A percentile compares a stretch with the other conserved stretches of the same genome.
phyloP scores from a whole-genome alignment of 2,113 vertebrate species.

The Callospermophilus lateralis region DNA sequence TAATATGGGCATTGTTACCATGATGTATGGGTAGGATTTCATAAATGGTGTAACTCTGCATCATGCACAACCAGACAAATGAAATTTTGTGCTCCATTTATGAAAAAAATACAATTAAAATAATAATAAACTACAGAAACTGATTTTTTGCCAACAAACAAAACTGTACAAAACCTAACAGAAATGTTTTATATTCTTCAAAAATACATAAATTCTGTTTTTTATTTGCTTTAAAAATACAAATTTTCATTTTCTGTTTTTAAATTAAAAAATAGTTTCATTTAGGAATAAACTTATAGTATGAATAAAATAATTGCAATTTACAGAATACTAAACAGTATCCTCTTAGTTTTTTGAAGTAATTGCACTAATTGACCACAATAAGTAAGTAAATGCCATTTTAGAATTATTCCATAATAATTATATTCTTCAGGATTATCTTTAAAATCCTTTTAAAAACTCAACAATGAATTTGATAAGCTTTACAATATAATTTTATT shows the following conservation, averaged over 20 bases:
- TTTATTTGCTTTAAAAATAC: not conserved
- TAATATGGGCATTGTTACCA: too few relatives aligned
- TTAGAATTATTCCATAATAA: constrained; percentile 7
- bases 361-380: not conserved
- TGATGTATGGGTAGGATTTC: too few relatives aligned
- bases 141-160: not conserved
- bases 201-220: too few relatives aligned
- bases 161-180: not conserved
- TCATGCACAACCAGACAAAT: too few relatives aligned
- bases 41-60: too few relatives aligned
- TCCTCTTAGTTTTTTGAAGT: not conserved
- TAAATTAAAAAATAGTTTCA: not conserved
- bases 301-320: not conserved
- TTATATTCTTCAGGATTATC: not conserved
- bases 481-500: not conserved
- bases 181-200: not conserved
- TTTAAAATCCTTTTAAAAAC: not conserved
- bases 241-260: not conserved
- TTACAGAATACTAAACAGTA: not conserved
- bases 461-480: constrained; percentile 33
- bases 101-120: too few relatives aligned
- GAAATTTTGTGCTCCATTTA: too few relatives aligned
- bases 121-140: not conserved
- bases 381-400: not conserved
- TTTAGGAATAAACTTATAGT: not conserved